Evolutionary conservation across 2,888 invertebrate species (phyloP).

Genomic region (Rhorus exstirpatorius): DNA sequence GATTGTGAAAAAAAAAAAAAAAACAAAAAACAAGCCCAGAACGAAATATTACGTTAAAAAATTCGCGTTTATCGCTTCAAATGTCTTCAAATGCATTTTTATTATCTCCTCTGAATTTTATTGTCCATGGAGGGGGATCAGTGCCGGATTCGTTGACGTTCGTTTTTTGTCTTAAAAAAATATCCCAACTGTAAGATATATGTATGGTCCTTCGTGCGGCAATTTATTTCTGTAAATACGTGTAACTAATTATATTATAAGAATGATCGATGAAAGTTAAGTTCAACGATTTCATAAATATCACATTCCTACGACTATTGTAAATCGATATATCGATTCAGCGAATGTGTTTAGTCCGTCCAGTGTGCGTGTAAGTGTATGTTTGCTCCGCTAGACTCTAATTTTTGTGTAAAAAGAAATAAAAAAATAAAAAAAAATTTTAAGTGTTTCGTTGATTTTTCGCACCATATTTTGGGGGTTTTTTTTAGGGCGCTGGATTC

Average conservation of each 20-base stretch:
- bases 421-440: slow-evolving; percentile 9
- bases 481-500: slow-evolving; percentile 15
- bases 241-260: slow-evolving; percentile 52
- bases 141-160: too few relatives aligned
- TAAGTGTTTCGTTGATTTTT: slow-evolving; percentile 32
- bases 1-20: too few relatives aligned
- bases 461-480: neutral
- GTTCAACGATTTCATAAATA: slow-evolving; percentile 18
- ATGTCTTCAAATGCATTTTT: too few relatives aligned
- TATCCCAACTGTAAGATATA: neutral
- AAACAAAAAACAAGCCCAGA: too few relatives aligned
- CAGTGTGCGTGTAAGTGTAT: slow-evolving; percentile 72
- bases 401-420: slow-evolving; percentile 33
- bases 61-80: too few relatives aligned
- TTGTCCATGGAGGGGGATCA: too few relatives aligned
- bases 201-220: slow-evolving; percentile 34
- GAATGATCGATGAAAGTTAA: slow-evolving; percentile 4
- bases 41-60: too few relatives aligned
- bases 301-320: slow-evolving; percentile 51
- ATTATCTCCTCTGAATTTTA: too few relatives aligned
- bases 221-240: slow-evolving; percentile 60
- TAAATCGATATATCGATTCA: slow-evolving; percentile 69
- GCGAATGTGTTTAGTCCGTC: slow-evolving; percentile 80
- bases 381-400: slow-evolving; percentile 41
- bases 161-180: too few relatives aligned